Evolutionary conservation across 2,888 invertebrate genomes (phyloP), one percentile per base, ranked within the genome.

Genomic region (Amiota mariae): DNA sequence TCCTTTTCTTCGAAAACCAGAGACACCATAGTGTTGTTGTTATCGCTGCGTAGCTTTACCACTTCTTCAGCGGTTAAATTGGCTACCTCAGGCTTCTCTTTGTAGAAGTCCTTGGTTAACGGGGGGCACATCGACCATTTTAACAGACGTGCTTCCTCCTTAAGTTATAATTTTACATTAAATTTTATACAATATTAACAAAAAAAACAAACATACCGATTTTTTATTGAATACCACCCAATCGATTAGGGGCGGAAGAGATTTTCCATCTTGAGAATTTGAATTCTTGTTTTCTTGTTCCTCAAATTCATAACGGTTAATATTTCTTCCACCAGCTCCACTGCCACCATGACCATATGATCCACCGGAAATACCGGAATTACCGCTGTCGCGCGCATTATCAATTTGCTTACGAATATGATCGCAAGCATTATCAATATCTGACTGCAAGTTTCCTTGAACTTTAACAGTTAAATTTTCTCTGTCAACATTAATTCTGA

Each of bases 91-190:
- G 93, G 92, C 82, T 94, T 92, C 91, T 98, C 97, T 71, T 92
- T 89, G 83, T 98, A 98, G 86, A 98, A 97, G 78, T 95, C 90
- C 90, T 98, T 98, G 0, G 92, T 90, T 15, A 98, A 91, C 1
- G 92, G 91, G 0, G 95, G 94, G 24, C 93, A 90, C 75, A 92
- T 92, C 0, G 91, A 91, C 93, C 94, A 95, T 36, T 36, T 36
- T 0, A 2, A 6, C 6, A 6, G 3, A 1, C 8, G 2, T 36
- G 3, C 36, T 36, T 36, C 36, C 8, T 36, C 36, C 36, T 36
- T 4, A 36, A 36, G 6, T 36, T 36, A 36, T 36, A 36, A 36
- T 36, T 36, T 36, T 36, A 36, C 2, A 36, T 36, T 36, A 36
- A 6, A 36, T 36, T 36, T 6, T 6, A 36, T 36, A 6, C 6